These are phyloP conservation scores for Epicampocera succincta DNA, from an alignment of 2,888 invertebrate genomes.

Conservation along the genomic window DNA sequence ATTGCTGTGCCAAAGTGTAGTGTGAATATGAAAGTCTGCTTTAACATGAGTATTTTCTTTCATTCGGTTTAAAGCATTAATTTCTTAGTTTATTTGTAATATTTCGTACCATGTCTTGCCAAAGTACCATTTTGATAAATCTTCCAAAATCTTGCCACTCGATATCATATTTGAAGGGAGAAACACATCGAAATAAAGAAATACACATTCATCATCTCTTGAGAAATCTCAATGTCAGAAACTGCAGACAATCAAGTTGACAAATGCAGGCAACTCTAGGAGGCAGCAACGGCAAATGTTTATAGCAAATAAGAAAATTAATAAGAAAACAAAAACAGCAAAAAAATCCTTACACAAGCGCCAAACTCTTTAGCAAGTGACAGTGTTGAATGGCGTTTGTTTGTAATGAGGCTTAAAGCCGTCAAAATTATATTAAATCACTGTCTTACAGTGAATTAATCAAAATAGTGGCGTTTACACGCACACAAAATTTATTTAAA, in stretches of 20 bases:
- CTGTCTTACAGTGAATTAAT: conserved; percentile 42
- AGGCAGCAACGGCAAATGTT: conserved; percentile 23
- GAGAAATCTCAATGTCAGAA: not conserved
- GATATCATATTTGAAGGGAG: not conserved
- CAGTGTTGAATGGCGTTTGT: conserved; percentile 34
- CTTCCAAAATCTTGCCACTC: not conserved
- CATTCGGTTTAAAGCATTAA: too few relatives aligned
- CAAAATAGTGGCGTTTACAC: not conserved
- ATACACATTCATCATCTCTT: conserved; percentile 29
- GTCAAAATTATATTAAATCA: conserved; percentile 61
- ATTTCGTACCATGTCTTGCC: too few relatives aligned
- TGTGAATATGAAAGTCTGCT: too few relatives aligned
- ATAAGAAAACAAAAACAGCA: conserved; percentile 22
- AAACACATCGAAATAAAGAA: too few relatives aligned
- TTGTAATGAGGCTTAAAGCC: conserved; percentile 24
- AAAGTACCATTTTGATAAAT: too few relatives aligned
- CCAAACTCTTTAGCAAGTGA: conserved; percentile 30
- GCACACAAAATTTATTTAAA: not conserved
- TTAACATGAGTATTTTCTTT: too few relatives aligned
- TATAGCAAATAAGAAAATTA: conserved; percentile 35
- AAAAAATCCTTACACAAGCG: conserved; percentile 1
- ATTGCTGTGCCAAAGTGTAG: too few relatives aligned
- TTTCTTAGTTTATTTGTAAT: too few relatives aligned
- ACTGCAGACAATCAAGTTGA: conserved; percentile 19
- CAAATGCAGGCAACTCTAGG: conserved; percentile 25